Evolutionary conservation across 2,888 invertebrate species (phyloP).

Genomic region (Sclerodermus sp.): DNA sequence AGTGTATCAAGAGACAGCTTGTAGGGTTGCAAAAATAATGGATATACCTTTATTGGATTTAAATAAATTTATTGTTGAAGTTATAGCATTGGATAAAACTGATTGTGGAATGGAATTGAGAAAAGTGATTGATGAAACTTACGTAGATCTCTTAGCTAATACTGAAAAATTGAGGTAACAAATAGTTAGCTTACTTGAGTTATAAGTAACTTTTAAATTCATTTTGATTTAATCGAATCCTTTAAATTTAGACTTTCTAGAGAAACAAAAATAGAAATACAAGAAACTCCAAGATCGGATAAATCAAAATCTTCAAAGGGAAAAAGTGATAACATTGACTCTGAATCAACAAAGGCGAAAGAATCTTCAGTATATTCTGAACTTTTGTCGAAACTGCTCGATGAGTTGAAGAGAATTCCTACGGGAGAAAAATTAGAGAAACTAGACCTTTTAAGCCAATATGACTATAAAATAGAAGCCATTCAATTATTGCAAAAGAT

Average conservation of each 20-base stretch:
- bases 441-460: constrained; percentile 32
- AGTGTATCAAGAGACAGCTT: constrained; percentile 60
- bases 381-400: constrained; percentile 6
- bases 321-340: too few relatives aligned
- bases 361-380: neutral
- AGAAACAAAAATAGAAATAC: too few relatives aligned
- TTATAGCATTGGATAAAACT: constrained; percentile 28
- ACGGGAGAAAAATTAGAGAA: constrained; percentile 24
- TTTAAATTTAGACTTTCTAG: too few relatives aligned
- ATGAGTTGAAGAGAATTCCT: constrained; percentile 26
- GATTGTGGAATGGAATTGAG: constrained; percentile 27
- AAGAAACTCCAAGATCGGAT: too few relatives aligned
- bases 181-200: too few relatives aligned
- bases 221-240: too few relatives aligned
- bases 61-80: constrained; percentile 34
- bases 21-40: constrained; percentile 53
- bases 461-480: constrained; percentile 38
- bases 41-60: constrained; percentile 35
- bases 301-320: too few relatives aligned
- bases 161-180: constrained; percentile 12
- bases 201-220: too few relatives aligned
- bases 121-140: constrained; percentile 34
- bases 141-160: constrained; percentile 25
- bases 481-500: constrained; percentile 22
- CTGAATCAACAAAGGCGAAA: neutral